A percentile compares a stretch with the other conserved stretches of the same genome.
These are phyloP conservation scores for Bellardia pandia DNA, from an alignment of 2,888 invertebrate genomes.

Conservation along the genomic window DNA sequence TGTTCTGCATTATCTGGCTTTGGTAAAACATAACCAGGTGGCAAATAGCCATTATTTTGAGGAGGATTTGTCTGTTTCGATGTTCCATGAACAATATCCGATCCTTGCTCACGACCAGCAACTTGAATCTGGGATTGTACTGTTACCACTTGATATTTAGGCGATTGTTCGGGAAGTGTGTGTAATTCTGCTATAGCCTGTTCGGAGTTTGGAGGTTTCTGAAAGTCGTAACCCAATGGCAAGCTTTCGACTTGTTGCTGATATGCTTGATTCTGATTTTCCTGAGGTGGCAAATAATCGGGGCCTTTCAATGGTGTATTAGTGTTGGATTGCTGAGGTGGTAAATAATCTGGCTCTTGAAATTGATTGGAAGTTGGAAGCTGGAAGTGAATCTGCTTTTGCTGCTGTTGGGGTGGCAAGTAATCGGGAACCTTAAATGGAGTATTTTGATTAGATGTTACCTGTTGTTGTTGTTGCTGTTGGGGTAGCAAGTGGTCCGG, in stretches of 20 bases:
- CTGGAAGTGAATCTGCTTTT: not conserved
- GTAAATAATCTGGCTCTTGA: constrained; percentile 46
- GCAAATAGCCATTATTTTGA: not conserved
- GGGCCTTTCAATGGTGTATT: constrained; percentile 19
- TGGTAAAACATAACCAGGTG: constrained; percentile 76
- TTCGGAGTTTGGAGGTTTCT: constrained; percentile 78
- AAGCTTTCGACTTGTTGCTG: constrained; percentile 52
- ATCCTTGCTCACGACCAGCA: not conserved
- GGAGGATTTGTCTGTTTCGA: constrained; percentile 3
- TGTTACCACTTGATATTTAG: constrained; percentile 18
- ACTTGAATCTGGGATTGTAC: constrained; percentile 31
- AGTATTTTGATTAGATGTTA: not conserved
- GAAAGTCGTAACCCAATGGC: constrained; percentile 79
- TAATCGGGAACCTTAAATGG: constrained; percentile 51
- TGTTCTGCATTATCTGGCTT: constrained; percentile 77
- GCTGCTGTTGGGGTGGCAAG: constrained; percentile 56
- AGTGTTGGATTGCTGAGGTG: constrained; percentile 4
- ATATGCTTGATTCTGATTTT: constrained; percentile 30
- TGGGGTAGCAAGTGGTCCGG: constrained; percentile 31
- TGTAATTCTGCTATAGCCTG: constrained; percentile 79
- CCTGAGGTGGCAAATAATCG: constrained; percentile 54
- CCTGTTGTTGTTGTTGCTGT: not conserved
- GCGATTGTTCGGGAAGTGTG: constrained; percentile 72
- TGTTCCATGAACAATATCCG: constrained; percentile 21
- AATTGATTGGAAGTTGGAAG: constrained; percentile 16